Evolutionary conservation across 2,113 vertebrate genomes (phyloP).

Genomic region (Lates calcarifer): DNA sequence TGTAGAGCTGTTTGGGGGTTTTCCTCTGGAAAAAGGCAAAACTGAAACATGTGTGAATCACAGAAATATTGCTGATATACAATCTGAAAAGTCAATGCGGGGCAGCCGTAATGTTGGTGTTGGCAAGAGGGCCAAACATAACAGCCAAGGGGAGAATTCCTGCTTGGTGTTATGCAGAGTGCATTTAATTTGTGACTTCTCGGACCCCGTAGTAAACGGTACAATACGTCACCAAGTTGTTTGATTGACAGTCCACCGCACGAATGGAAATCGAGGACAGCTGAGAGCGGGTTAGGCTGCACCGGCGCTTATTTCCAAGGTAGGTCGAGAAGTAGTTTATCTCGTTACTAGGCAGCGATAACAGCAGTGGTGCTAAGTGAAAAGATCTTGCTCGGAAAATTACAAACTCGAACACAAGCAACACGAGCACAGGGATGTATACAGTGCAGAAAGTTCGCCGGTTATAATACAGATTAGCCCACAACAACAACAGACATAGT

Average conservation of each 20-base stretch:
- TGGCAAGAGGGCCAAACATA: background rate
- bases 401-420: too few species aligned
- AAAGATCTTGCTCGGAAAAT: background rate
- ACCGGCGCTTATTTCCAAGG: slow-evolving; percentile 10
- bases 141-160: background rate
- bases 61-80: background rate
- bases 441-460: background rate
- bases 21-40: background rate
- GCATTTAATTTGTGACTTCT: background rate
- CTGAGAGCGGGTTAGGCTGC: background rate
- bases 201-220: slow-evolving; percentile 42
- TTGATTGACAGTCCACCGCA: slow-evolving; percentile 50
- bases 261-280: slow-evolving; percentile 42
- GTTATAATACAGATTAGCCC: background rate
- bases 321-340: slow-evolving; percentile 73
- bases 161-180: accelerated
- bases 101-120: background rate
- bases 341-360: slow-evolving; percentile 83
- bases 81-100: background rate
- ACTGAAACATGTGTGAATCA: slow-evolving; percentile 1
- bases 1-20: background rate
- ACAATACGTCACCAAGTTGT: background rate
- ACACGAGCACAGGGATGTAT: background rate
- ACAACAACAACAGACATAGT: background rate
- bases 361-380: background rate